A percentile compares a stretch with the other conserved stretches of the same genome.
These are phyloP conservation scores for Ictalurus punctatus DNA, from an alignment of 2,113 vertebrate genomes.

Conservation along the genomic window DNA sequence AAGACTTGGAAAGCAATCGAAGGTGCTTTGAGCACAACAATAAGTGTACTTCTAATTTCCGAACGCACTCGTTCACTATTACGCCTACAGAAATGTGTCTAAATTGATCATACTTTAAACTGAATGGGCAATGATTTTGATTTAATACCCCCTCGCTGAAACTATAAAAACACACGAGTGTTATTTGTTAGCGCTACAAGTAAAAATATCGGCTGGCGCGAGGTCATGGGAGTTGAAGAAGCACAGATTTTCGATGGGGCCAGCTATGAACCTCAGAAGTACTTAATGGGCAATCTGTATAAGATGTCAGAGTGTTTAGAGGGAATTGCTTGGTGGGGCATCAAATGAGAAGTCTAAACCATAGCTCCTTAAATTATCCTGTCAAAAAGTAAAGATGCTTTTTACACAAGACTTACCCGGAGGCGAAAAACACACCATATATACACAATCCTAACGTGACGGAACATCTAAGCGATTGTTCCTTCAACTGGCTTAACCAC, in stretches of 20 bases:
- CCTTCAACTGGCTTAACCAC: constrained; percentile 34
- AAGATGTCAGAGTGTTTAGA: constrained; percentile 54
- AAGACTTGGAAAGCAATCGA: background rate
- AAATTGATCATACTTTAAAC: background rate
- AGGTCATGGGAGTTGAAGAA: constrained; percentile 17
- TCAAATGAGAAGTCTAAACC: constrained; percentile 55
- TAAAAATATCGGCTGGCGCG: background rate
- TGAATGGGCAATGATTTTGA: background rate
- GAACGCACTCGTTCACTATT: background rate
- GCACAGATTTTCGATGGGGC: constrained; percentile 11
- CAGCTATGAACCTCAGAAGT: constrained; percentile 37
- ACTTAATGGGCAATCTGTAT: constrained; percentile 53
- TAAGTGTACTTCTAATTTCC: background rate
- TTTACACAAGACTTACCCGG: constrained; percentile 54
- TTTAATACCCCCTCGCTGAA: background rate
- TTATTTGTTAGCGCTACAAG: constrained; percentile 7
- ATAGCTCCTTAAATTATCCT: constrained; percentile 59
- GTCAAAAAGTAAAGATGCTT: constrained; percentile 54
- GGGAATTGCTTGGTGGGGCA: constrained; percentile 42
- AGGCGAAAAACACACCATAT: constrained; percentile 50
- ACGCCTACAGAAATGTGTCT: background rate
- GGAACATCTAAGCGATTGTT: constrained; percentile 51
- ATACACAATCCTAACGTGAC: constrained; percentile 59
- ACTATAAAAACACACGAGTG: background rate
- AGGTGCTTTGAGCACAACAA: background rate